Conservation (phyloP, 2,888 invertebrate species). For the Crocallis elinguaria region DNA sequence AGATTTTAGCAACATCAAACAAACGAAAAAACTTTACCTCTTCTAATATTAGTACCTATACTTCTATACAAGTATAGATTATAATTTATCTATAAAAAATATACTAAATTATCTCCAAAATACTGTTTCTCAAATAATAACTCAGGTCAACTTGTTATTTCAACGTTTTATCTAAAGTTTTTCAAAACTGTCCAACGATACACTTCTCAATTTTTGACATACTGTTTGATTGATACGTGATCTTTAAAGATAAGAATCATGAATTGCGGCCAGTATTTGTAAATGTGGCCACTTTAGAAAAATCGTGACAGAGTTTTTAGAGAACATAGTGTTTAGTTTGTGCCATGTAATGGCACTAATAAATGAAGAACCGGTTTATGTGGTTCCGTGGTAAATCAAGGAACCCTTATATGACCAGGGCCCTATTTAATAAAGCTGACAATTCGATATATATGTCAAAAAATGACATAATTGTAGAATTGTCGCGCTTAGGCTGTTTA, state of each 20-base stretch:
- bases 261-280: constrained; percentile 61
- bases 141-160: background rate
- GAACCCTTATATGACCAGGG: too few relatives aligned
- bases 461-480: too few relatives aligned
- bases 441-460: too few relatives aligned
- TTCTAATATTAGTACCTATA: too few relatives aligned
- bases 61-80: too few relatives aligned
- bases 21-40: too few relatives aligned
- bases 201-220: constrained; percentile 27
- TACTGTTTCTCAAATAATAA: too few relatives aligned
- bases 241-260: constrained; percentile 63
- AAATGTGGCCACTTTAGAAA: constrained; percentile 46
- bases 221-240: constrained; percentile 65
- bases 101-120: too few relatives aligned
- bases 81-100: too few relatives aligned
- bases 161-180: background rate
- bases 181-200: constrained; percentile 7
- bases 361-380: constrained; percentile 14
- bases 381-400: constrained; percentile 12
- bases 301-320: constrained; percentile 39
- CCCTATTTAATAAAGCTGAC: too few relatives aligned
- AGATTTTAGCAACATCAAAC: too few relatives aligned
- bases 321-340: background rate
- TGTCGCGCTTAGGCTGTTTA: too few relatives aligned
- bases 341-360: constrained; percentile 12